Conservation (phyloP, 2,888 invertebrate genomes). For the Oligia latruncula region DNA sequence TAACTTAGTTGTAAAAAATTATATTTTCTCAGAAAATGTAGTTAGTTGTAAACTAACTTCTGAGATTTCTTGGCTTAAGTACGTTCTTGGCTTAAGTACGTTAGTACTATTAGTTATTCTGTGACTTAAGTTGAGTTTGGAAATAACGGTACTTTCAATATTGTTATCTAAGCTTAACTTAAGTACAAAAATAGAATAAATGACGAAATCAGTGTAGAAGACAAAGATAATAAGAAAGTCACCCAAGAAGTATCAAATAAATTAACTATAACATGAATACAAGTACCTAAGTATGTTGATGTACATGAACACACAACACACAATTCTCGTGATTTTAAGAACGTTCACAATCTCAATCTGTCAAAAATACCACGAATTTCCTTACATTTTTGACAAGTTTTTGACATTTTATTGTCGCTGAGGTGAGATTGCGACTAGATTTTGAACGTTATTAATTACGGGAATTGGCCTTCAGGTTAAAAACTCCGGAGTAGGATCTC, state of each 20-base stretch:
- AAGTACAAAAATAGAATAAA: background rate
- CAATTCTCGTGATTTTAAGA: background rate
- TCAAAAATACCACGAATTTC: background rate
- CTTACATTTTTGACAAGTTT: background rate
- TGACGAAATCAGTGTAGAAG: background rate
- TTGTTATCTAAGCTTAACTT: background rate
- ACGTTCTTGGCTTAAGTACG: too few relatives aligned
- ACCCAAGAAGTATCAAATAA: background rate
- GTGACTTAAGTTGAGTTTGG: slow-evolving; percentile 19
- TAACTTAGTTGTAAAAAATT: slow-evolving; percentile 27
- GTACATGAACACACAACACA: background rate
- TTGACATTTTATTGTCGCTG: background rate
- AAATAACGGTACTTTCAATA: slow-evolving; percentile 26
- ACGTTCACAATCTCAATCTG: background rate
- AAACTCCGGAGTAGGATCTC: background rate
- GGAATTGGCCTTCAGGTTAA: too few relatives aligned
- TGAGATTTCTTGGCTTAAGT: slow-evolving; percentile 20
- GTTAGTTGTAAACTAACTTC: slow-evolving; percentile 32
- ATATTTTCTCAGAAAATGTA: slow-evolving; percentile 45
- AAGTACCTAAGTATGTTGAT: background rate
- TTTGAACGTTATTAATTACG: background rate
- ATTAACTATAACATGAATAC: background rate
- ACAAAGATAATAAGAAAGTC: background rate
- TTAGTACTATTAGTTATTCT: too few relatives aligned
- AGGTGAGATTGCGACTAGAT: background rate